Evolutionary conservation across 2,888 invertebrate genomes (phyloP), one percentile per base, ranked within the genome.

Genomic region (Chironomus tentans): DNA sequence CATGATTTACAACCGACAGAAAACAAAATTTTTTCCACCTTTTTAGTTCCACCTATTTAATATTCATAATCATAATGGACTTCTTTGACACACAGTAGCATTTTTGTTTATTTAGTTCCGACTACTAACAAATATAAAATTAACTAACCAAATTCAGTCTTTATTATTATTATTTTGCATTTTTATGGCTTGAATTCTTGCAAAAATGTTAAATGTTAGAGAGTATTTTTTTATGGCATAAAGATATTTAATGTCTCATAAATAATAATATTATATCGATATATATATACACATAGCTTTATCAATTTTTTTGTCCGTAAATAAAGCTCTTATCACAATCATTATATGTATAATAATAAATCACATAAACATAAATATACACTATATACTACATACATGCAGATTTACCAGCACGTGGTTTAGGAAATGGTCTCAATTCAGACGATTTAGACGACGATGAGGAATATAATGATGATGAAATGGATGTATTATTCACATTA

Each of bases 391-490:
- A 56, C 21, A 71, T 56, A 50, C 10, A 73, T 22, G 56, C 21
- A 62, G 62, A 62, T 65, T 65, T 65, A 24, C 21, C 65, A 13
- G 65, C 65, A 65, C 65, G 65, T 74, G 74, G 74, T 48, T 22
- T 48, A 22, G 28, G 28, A 10, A 74, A 74, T 48, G 74, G 74
- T 65, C 74, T 74, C 68, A 62, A 72, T 68, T 56, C 68, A n/a
- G 76, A 76, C 46, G 76, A 68, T 70, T 69, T 70, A 50, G 69
- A 70, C 12, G 76, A 76, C 50, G 72, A 76, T 22, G 70, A 69
- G 38, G 76, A 70, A 80, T 80, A 76, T 56, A 76, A 48, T 77
- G 81, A 81, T 77, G 78, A 79, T 70, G 80, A 80, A 12, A 47
- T 76, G 12, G 76, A 75, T 21, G 77, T 77, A 62, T 72, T 69